Conservation (phyloP, 2,888 invertebrate species). For the Drosophila prolongata region DNA sequence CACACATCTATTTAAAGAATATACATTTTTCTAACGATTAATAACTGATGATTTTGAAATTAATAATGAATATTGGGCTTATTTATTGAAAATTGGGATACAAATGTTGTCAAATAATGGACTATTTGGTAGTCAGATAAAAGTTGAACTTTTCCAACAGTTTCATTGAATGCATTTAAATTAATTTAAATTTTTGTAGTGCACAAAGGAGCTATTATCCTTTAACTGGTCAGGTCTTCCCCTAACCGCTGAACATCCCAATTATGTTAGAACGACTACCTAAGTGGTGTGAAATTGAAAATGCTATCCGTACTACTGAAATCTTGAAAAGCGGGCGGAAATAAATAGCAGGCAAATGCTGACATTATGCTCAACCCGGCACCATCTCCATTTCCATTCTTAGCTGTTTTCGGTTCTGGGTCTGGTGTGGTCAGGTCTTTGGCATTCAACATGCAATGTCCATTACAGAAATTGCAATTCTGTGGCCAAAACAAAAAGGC, state of each 20-base stretch:
- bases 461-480: constrained; percentile 69
- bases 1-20: too few relatives aligned
- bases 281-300: constrained; percentile 32
- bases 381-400: constrained; percentile 21
- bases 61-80: too few relatives aligned
- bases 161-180: background rate
- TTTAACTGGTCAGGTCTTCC: background rate
- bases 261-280: constrained; percentile 7
- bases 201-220: background rate
- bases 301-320: constrained; percentile 26
- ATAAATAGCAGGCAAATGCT: constrained; percentile 63
- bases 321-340: constrained; percentile 57
- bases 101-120: too few relatives aligned
- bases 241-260: constrained; percentile 19
- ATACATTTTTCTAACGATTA: too few relatives aligned
- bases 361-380: constrained; percentile 56
- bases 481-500: constrained; percentile 46
- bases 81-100: too few relatives aligned
- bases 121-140: too few relatives aligned
- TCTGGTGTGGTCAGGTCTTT: constrained; percentile 48
- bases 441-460: constrained; percentile 70
- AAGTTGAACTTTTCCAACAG: background rate
- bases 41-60: too few relatives aligned
- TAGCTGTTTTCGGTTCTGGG: constrained; percentile 4
- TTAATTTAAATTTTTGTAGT: background rate